Conservation (phyloP, 2,113 vertebrate genomes). For the Circaetus cinerascens region DNA sequence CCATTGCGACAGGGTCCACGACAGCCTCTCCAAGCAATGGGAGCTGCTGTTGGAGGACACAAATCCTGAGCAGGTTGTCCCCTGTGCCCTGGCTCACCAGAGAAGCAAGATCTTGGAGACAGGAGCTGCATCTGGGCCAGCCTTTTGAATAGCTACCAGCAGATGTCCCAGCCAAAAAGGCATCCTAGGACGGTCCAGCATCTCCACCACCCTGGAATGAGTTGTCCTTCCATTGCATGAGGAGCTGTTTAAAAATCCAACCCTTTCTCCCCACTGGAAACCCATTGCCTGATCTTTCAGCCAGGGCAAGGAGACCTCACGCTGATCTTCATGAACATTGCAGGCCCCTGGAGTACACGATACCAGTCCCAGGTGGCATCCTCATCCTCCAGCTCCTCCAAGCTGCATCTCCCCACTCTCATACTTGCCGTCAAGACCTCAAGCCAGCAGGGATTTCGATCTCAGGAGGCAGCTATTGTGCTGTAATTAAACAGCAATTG, state of each 20-base stretch:
- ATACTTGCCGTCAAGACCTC: neutral
- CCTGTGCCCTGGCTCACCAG: neutral
- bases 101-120: neutral
- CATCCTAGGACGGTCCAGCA: neutral
- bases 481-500: constrained; percentile 68
- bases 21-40: neutral
- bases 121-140: neutral
- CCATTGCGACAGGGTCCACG: accelerated
- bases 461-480: constrained; percentile 44
- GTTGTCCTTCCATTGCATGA: neutral
- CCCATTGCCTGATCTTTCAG: neutral
- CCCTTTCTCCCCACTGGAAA: neutral
- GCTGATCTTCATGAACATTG: neutral
- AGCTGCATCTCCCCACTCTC: neutral
- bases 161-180: neutral
- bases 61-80: neutral
- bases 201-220: neutral
- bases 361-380: neutral
- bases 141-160: neutral
- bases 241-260: neutral
- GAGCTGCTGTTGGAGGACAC: neutral
- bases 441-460: constrained; percentile 36
- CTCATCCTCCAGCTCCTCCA: neutral
- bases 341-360: accelerated
- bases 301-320: neutral